Evolutionary conservation across 2,113 vertebrate species (phyloP).

Genomic region (Cygnus buccinator): DNA sequence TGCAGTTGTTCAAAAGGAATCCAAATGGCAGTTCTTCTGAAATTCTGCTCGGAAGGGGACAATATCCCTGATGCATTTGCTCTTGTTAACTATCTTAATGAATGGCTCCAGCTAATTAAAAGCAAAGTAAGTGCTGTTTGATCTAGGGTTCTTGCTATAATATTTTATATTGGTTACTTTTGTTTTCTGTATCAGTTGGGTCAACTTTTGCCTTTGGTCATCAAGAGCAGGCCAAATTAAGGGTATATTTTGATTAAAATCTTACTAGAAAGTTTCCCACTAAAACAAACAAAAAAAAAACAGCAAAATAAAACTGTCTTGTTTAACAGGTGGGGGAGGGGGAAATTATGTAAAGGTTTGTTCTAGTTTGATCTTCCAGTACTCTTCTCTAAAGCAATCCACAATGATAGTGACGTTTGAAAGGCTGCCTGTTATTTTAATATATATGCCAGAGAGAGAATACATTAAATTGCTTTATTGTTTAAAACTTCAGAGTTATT

Average conservation of each 20-base stretch:
- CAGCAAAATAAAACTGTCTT: not conserved
- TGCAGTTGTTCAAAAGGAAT: constrained; percentile 87
- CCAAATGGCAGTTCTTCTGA: constrained; percentile 87
- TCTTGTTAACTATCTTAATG: constrained; percentile 88
- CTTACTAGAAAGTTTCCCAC: not conserved
- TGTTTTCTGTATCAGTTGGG: not conserved
- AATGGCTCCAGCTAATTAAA: constrained; percentile 90
- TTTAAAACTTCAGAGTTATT: not conserved
- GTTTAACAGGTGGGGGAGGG: not conserved
- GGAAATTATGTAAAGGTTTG: not conserved
- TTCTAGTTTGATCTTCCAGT: not conserved
- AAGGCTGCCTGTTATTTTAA: not conserved
- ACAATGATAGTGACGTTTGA: accelerated
- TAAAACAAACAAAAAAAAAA: not conserved
- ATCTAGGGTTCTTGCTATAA: not conserved
- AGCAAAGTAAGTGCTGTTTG: constrained; percentile 79
- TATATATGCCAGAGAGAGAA: not conserved
- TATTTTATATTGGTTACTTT: not conserved
- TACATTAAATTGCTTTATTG: not conserved
- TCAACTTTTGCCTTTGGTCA: not conserved
- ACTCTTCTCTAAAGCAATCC: not conserved
- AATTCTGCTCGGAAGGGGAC: constrained; percentile 97
- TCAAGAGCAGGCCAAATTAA: not conserved
- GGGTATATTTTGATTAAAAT: not conserved
- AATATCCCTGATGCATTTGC: constrained; percentile 92